phyloP scores from a whole-genome alignment of 2,888 invertebrate species.

The Eupithecia centaureata region DNA sequence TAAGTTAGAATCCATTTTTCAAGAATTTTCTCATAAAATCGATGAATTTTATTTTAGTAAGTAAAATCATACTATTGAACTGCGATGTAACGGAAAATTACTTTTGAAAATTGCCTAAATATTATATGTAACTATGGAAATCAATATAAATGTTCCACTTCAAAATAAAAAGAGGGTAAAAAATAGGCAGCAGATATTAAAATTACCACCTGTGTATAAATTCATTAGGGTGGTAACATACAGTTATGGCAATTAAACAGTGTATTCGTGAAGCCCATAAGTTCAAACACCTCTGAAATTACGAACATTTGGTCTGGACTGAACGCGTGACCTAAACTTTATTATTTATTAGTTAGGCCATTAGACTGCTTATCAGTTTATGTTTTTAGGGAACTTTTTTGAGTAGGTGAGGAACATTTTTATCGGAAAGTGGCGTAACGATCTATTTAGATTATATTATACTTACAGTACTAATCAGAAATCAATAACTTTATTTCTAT shows the following conservation, averaged over 20 bases:
- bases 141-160: not conserved
- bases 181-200: not conserved
- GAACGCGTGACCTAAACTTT: constrained; percentile 5
- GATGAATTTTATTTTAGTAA: not conserved
- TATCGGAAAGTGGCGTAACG: not conserved
- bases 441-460: not conserved
- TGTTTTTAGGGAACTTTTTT: not conserved
- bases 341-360: not conserved
- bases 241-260: constrained; percentile 8
- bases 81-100: too few relatives aligned
- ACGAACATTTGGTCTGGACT: not conserved
- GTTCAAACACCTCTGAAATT: constrained; percentile 16
- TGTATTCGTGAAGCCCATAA: constrained; percentile 6
- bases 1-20: not conserved
- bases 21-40: not conserved
- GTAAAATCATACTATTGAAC: not conserved
- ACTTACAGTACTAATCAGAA: too few relatives aligned
- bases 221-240: not conserved
- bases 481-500: too few relatives aligned
- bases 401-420: not conserved
- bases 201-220: not conserved
- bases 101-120: too few relatives aligned
- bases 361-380: constrained; percentile 1
- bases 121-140: not conserved
- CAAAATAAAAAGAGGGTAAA: not conserved